Evolutionary conservation across 2,888 invertebrate species (phyloP).

Genomic region (Tenthredo amoena): DNA sequence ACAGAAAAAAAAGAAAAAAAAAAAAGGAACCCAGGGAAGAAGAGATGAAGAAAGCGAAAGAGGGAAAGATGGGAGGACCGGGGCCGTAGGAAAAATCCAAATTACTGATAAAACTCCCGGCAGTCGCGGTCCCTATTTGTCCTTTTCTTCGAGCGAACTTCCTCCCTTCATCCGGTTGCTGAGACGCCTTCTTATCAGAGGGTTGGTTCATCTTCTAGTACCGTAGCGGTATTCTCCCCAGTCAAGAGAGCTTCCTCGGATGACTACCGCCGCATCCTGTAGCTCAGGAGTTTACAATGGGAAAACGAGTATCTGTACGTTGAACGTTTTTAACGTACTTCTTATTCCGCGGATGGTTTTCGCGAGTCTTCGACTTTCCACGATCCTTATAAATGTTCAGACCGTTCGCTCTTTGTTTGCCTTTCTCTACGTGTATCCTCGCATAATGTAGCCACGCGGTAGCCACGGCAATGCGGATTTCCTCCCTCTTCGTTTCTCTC

Average conservation of each 20-base stretch:
- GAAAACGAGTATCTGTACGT: neutral
- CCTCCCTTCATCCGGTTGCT: slow-evolving; percentile 1
- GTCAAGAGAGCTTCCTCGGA: slow-evolving; percentile 33
- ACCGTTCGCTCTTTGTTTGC: neutral
- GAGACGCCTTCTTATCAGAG: slow-evolving; percentile 62
- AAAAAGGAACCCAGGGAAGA: neutral
- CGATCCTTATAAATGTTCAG: neutral
- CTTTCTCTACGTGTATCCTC: neutral
- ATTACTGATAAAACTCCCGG: slow-evolving; percentile 42
- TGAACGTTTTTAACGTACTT: neutral
- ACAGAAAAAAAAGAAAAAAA: neutral
- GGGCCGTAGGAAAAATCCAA: slow-evolving; percentile 35
- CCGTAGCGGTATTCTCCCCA: slow-evolving; percentile 65
- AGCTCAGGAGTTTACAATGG: slow-evolving; percentile 32
- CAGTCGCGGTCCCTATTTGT: slow-evolving; percentile 27
- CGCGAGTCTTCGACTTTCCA: neutral
- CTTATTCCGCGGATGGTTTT: neutral
- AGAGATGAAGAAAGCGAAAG: neutral
- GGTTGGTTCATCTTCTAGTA: slow-evolving; percentile 67
- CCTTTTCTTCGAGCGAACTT: slow-evolving; percentile 9
- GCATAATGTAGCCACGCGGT: neutral
- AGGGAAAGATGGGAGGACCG: neutral
- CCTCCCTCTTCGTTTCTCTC: neutral
- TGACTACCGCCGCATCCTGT: slow-evolving; percentile 35
- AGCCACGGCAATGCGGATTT: neutral